These are phyloP conservation scores for Coptotermes formosanus DNA, from an alignment of 1,140 invertebrate genomes.

Conservation along the genomic window DNA sequence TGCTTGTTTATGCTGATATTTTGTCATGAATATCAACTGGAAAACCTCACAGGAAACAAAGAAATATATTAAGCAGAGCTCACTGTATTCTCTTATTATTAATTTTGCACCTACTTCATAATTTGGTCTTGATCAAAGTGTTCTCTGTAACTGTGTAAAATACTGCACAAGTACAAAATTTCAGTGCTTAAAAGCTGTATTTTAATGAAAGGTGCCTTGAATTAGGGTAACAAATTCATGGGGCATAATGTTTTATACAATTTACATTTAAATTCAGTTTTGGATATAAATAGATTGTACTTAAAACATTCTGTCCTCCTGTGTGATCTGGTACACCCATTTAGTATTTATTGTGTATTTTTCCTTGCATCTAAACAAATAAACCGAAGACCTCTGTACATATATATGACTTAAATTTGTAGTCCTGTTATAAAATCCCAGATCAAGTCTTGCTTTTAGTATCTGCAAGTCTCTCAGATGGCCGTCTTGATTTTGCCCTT, in stretches of 20 bases:
- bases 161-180: neutral
- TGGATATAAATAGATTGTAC: neutral
- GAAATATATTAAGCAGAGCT: neutral
- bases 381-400: neutral
- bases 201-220: conserved; percentile 11
- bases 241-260: neutral
- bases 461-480: neutral
- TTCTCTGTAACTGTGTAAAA: neutral
- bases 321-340: neutral
- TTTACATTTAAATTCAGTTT: conserved; percentile 15
- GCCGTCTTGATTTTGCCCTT: neutral
- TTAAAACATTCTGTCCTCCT: conserved; percentile 5
- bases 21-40: neutral
- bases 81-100: neutral
- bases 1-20: conserved; percentile 7
- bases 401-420: neutral
- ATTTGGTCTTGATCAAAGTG: neutral
- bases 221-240: neutral
- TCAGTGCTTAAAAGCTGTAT: neutral
- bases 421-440: neutral
- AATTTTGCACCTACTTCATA: neutral
- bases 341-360: neutral
- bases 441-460: neutral
- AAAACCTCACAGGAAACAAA: neutral
- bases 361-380: conserved; percentile 7